A percentile compares a stretch with the other conserved stretches of the same genome.
phyloP scores from a whole-genome alignment of 2,888 invertebrate species.

The Heliconius erato region DNA sequence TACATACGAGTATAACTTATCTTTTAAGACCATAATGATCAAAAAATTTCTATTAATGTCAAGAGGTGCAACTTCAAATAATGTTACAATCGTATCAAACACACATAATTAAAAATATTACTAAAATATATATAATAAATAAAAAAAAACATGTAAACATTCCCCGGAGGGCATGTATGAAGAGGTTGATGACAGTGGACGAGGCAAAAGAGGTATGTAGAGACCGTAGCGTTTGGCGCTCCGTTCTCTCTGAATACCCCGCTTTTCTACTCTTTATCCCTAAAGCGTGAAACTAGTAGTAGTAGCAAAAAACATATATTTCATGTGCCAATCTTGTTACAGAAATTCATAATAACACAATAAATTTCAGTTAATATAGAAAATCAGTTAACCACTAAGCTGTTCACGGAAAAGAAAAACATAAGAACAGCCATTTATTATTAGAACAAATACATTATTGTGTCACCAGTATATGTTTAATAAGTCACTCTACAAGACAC shows the following conservation, averaged over 20 bases:
- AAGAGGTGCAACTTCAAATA: not conserved
- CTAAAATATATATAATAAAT: too few species aligned
- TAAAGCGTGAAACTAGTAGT: too few species aligned
- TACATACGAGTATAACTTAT: not conserved
- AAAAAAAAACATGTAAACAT: too few species aligned
- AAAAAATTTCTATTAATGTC: not conserved
- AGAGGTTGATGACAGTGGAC: too few species aligned
- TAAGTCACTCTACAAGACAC: constrained; percentile 35
- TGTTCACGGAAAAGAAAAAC: not conserved
- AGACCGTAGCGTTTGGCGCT: too few species aligned
- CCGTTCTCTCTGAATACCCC: too few species aligned
- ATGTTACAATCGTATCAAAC: too few species aligned
- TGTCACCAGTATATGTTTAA: constrained; percentile 24
- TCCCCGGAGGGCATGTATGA: too few species aligned
- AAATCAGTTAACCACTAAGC: not conserved
- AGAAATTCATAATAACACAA: not conserved
- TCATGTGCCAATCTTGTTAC: not conserved
- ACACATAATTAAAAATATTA: too few species aligned
- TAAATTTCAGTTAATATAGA: not conserved
- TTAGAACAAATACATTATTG: not conserved
- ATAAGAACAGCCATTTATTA: not conserved
- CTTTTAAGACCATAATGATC: not conserved
- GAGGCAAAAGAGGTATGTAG: too few species aligned
- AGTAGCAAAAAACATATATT: too few species aligned
- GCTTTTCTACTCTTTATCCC: too few species aligned